phyloP scores from a whole-genome alignment of 1,140 invertebrate genomes.

The Drosophila leontia region DNA sequence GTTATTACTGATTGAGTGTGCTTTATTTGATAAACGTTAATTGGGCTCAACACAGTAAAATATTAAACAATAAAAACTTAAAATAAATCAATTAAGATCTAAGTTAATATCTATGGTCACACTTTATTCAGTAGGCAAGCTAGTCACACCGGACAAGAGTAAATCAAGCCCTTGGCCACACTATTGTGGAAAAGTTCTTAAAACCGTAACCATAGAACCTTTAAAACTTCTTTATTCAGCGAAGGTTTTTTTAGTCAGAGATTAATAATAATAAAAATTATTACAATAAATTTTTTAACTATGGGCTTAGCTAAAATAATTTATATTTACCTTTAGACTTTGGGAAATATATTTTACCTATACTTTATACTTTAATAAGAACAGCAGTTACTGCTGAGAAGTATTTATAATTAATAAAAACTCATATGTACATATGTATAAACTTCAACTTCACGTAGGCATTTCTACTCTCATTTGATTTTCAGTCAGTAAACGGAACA shows the following conservation, averaged over 20 bases:
- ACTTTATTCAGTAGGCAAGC: too few relatives aligned
- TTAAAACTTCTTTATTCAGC: too few relatives aligned
- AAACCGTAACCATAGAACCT: too few relatives aligned
- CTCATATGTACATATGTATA: too few relatives aligned
- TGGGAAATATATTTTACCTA: neutral
- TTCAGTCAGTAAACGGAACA: conserved; percentile 4
- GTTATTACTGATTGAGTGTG: neutral
- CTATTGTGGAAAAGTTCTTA: neutral
- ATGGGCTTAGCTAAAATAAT: too few relatives aligned
- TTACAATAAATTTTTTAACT: neutral
- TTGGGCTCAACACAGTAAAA: neutral
- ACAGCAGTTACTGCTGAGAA: neutral
- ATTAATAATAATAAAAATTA: neutral
- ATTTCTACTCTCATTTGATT: neutral
- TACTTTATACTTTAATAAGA: too few relatives aligned
- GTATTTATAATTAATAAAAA: too few relatives aligned
- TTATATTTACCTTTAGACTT: neutral
- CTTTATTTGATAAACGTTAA: neutral
- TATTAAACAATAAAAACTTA: too few relatives aligned
- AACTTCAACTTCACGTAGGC: too few relatives aligned
- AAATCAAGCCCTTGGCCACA: neutral
- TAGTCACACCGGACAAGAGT: neutral
- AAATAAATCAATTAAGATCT: neutral
- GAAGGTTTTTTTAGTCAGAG: too few relatives aligned
- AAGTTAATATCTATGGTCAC: neutral